Conservation (phyloP, 2,113 vertebrate species). For the Ammospiza caudacuta region DNA sequence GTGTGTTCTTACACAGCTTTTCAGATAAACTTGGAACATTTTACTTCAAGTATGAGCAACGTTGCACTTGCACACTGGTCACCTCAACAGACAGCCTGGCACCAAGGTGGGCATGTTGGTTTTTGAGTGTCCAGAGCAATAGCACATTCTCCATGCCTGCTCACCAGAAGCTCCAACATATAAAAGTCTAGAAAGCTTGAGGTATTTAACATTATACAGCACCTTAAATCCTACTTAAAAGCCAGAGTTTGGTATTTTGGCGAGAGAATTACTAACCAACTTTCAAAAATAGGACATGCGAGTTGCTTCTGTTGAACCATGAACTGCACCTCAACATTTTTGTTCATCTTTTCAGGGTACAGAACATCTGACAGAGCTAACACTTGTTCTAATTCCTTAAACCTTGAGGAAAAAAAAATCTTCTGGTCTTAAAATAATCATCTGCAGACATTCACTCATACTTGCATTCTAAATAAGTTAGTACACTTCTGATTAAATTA, state of each 20-base stretch:
- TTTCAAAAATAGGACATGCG: neutral
- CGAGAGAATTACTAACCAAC: neutral
- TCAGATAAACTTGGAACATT: neutral
- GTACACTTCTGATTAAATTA: neutral
- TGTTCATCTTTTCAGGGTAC: neutral
- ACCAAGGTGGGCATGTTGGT: neutral
- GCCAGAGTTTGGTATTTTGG: neutral
- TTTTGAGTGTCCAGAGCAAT: neutral
- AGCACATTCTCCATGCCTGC: neutral
- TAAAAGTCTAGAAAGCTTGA: neutral
- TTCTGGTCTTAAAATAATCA: neutral
- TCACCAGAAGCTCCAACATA: neutral
- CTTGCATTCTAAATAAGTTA: neutral
- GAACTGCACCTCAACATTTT: neutral
- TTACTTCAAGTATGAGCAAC: neutral
- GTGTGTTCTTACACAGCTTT: neutral
- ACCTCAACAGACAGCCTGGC: neutral
- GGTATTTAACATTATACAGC: neutral
- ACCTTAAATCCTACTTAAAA: neutral
- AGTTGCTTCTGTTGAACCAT: neutral
- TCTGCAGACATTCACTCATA: neutral
- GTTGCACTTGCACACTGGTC: neutral
- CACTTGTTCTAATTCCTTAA: neutral
- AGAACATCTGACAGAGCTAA: neutral
- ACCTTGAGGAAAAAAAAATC: neutral